Conservation (phyloP, 2,888 invertebrate species). For the Drosophila histrio region DNA sequence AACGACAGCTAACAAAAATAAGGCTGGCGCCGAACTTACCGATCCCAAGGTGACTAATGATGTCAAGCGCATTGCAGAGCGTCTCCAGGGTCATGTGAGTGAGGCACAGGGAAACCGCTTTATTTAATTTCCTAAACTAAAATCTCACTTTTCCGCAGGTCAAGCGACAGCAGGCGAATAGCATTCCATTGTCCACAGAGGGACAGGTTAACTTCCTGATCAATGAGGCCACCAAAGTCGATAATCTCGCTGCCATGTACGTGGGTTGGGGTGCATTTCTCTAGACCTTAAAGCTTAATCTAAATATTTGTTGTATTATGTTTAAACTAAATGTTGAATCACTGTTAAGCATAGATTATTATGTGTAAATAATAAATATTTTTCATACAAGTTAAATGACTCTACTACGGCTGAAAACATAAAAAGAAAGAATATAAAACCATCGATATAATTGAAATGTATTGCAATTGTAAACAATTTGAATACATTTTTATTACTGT, state of each 20-base stretch:
- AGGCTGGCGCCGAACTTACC: conserved; percentile 84
- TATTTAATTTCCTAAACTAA: background rate
- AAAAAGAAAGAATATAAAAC: too few relatives aligned
- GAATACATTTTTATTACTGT: too few relatives aligned
- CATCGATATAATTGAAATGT: too few relatives aligned
- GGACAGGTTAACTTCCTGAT: conserved; percentile 97
- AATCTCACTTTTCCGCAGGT: conserved; percentile 83
- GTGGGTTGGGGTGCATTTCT: conserved; percentile 95
- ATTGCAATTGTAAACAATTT: too few relatives aligned
- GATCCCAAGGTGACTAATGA: conserved; percentile 91
- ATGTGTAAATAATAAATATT: background rate
- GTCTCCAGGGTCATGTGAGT: conserved; percentile 91
- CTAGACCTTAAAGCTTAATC: conserved; percentile 3
- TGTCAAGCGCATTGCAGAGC: conserved; percentile 92
- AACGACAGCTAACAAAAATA: conserved; percentile 50
- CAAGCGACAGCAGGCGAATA: conserved; percentile 86
- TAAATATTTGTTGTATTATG: background rate
- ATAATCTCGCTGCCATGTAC: conserved; percentile 97
- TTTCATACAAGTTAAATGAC: background rate
- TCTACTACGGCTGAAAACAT: too few relatives aligned
- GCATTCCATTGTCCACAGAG: conserved; percentile 92
- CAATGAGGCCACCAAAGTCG: conserved; percentile 93
- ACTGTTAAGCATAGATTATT: background rate
- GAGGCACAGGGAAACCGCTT: background rate
- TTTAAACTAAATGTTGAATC: background rate